Percentiles rank a stretch among this genome's conserved stretches.
phyloP scores from a whole-genome alignment of 2,113 vertebrate species.

The Naja naja region DNA sequence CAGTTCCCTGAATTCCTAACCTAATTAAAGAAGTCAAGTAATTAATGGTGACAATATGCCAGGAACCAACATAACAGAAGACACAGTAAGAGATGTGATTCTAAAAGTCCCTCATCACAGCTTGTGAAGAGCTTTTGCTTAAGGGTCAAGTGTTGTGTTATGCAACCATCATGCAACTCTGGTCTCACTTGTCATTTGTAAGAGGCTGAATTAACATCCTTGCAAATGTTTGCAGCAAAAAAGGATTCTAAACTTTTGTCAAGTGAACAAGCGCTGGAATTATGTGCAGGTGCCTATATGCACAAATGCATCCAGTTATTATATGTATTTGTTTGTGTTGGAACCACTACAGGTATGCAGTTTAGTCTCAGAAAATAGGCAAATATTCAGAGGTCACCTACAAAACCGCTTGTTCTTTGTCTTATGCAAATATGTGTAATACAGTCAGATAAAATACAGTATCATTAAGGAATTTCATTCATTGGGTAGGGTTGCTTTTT shows the following conservation, averaged over 20 bases:
- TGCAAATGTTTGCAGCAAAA: neutral
- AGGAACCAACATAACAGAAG: neutral
- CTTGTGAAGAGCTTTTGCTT: neutral
- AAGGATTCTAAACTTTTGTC: neutral
- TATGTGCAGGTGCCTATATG: neutral
- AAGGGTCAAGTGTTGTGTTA: neutral
- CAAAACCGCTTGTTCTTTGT: neutral
- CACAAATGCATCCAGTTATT: neutral
- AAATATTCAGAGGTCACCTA: neutral
- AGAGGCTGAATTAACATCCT: neutral
- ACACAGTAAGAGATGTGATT: neutral
- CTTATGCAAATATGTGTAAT: neutral
- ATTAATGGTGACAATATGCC: neutral
- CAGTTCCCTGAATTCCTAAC: neutral
- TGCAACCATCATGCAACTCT: neutral
- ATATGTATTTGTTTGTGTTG: neutral
- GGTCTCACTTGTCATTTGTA: neutral
- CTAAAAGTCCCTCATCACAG: neutral
- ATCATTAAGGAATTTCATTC: neutral
- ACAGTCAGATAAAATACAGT: neutral
- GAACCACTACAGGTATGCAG: neutral
- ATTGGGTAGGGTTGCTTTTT: neutral
- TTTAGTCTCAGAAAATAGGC: neutral
- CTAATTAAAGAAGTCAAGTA: neutral
- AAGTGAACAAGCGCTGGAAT: neutral